A percentile compares a stretch with the other conserved stretches of the same genome.
Conservation (phyloP, 2,113 vertebrate species). For the Trinectes maculatus region DNA sequence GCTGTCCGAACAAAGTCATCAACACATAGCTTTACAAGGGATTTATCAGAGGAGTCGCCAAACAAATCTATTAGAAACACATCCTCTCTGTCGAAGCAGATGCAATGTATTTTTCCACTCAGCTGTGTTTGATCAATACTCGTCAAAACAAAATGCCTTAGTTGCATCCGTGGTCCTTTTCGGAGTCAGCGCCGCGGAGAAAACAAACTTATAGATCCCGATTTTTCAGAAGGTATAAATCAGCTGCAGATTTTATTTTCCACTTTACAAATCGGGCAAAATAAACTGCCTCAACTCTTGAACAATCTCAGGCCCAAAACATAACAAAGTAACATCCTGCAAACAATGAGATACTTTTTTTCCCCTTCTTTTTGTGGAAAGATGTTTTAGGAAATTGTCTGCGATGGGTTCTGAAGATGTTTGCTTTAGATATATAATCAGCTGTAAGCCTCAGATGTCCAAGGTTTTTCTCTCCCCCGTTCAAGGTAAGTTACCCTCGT, state of each 20-base stretch:
- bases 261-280: background rate
- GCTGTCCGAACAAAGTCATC: slow-evolving; percentile 9
- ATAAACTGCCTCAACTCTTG: background rate
- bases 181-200: slow-evolving; percentile 9
- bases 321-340: background rate
- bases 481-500: background rate
- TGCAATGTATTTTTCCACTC: background rate
- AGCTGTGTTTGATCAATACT: slow-evolving; percentile 41
- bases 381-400: background rate
- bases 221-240: background rate
- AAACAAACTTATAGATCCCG: slow-evolving; percentile 3
- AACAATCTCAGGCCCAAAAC: background rate
- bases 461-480: background rate
- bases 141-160: slow-evolving; percentile 34
- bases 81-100: slow-evolving; percentile 24
- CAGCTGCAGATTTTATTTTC: background rate
- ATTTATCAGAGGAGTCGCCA: slow-evolving; percentile 18
- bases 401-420: background rate
- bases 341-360: background rate
- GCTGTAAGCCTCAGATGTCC: background rate
- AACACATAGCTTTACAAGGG: slow-evolving; percentile 7
- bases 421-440: slow-evolving; percentile 6
- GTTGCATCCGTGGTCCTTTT: slow-evolving; percentile 9
- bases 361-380: background rate
- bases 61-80: slow-evolving; percentile 23